These are phyloP conservation scores for Oophaga pumilio DNA, from an alignment of 2,113 vertebrate genomes.

Conservation along the genomic window DNA sequence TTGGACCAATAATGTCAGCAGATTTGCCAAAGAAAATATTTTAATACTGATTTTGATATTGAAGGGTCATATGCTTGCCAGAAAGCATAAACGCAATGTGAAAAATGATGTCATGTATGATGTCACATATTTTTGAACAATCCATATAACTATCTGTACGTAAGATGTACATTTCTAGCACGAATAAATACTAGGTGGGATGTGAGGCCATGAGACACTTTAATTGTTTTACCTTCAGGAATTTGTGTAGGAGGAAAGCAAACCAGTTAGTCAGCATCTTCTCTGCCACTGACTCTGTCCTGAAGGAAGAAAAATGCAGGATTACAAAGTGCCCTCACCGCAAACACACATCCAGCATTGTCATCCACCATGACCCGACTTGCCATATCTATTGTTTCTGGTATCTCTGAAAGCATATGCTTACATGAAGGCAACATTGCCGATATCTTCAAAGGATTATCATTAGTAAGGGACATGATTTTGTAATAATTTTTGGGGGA, in stretches of 20 bases:
- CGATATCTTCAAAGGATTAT: not conserved
- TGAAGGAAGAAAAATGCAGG: constrained; percentile 56
- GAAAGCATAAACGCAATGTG: too few species aligned
- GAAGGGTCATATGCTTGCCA: too few species aligned
- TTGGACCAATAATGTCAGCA: too few species aligned
- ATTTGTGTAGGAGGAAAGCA: constrained; percentile 90
- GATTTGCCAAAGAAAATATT: too few species aligned
- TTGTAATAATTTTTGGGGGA: too few species aligned
- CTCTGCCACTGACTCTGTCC: constrained; percentile 85
- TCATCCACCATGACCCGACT: not conserved
- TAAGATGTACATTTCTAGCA: not conserved
- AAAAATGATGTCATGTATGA: too few species aligned
- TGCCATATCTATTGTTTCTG: not conserved
- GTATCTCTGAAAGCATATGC: not conserved
- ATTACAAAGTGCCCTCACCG: not conserved
- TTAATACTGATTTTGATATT: too few species aligned
- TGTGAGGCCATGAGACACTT: not conserved
- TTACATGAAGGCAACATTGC: not conserved
- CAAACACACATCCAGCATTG: not conserved
- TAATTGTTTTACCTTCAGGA: constrained; percentile 83
- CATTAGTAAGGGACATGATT: not conserved
- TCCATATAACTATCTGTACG: not conserved
- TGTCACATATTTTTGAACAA: not conserved
- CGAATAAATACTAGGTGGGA: not conserved
- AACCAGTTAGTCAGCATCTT: constrained; percentile 95